These are phyloP conservation scores for Serrognathus titanus DNA, from an alignment of 2,888 invertebrate genomes.

Conservation along the genomic window DNA sequence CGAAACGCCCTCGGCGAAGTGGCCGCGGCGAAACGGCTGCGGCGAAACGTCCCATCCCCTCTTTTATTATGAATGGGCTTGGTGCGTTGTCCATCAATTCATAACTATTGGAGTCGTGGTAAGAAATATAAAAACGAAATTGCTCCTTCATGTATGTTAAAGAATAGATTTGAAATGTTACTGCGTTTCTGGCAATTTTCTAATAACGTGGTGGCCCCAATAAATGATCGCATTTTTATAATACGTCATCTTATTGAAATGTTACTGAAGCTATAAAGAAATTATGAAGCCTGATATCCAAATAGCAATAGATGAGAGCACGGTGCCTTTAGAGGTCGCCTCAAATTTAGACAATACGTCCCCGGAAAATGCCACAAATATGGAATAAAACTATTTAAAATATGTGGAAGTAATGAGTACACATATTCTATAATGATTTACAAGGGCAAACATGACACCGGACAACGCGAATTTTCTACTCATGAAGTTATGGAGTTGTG, in stretches of 20 bases:
- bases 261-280: background rate
- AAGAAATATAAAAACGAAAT: slow-evolving; percentile 9
- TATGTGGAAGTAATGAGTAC: background rate
- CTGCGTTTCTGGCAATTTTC: background rate
- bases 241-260: background rate
- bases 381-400: background rate
- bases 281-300: background rate
- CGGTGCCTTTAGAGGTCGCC: background rate
- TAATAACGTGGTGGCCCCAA: background rate
- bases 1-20: too few relatives aligned
- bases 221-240: background rate
- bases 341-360: background rate
- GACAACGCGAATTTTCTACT: background rate
- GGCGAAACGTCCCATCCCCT: too few relatives aligned
- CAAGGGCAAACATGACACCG: background rate
- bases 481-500: slow-evolving; percentile 9
- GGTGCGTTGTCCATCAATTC: background rate
- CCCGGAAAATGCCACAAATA: background rate
- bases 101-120: slow-evolving; percentile 6
- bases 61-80: background rate
- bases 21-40: too few relatives aligned
- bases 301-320: background rate
- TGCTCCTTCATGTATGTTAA: slow-evolving; percentile 9
- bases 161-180: slow-evolving; percentile 2
- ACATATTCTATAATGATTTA: background rate